phyloP scores from a whole-genome alignment of 2,888 invertebrate species.

The Mycalesis mineus region DNA sequence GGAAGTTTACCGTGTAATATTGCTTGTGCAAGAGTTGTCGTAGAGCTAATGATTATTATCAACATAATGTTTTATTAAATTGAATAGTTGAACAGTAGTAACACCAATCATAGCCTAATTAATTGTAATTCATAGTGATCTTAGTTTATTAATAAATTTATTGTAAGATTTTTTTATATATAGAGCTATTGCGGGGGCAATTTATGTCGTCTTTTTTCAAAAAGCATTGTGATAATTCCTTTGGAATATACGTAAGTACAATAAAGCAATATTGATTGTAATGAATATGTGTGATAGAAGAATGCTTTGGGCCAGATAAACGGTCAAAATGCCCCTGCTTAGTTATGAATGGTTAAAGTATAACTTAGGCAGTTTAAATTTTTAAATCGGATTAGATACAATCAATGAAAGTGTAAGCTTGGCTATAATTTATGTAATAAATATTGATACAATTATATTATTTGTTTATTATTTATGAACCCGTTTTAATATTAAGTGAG shows the following conservation, averaged over 20 bases:
- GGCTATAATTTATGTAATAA: conserved; percentile 78
- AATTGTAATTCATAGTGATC: conserved; percentile 68
- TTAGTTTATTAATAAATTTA: conserved; percentile 56
- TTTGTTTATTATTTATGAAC: conserved; percentile 41
- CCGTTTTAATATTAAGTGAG: background rate
- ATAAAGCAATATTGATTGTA: conserved; percentile 2
- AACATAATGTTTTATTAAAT: conserved; percentile 41
- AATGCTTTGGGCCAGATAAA: conserved; percentile 10
- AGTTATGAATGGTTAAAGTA: conserved; percentile 53
- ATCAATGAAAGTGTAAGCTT: conserved; percentile 73
- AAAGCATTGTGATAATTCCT: conserved; percentile 4
- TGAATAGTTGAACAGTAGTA: conserved; percentile 64
- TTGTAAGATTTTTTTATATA: conserved; percentile 64
- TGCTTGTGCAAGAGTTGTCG: conserved; percentile 54
- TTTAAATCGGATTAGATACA: conserved; percentile 65
- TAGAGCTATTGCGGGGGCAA: conserved; percentile 49
- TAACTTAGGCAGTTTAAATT: conserved; percentile 66
- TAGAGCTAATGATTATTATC: conserved; percentile 41
- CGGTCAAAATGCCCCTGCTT: conserved; percentile 34
- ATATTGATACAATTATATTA: conserved; percentile 65
- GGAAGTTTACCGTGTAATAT: conserved; percentile 43
- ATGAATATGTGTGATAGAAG: conserved; percentile 13
- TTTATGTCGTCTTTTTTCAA: conserved; percentile 8
- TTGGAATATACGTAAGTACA: background rate
- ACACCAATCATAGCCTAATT: conserved; percentile 76